Evolutionary conservation across 2,888 invertebrate genomes (phyloP).

Genomic region (Rhynchonema sp.): DNA sequence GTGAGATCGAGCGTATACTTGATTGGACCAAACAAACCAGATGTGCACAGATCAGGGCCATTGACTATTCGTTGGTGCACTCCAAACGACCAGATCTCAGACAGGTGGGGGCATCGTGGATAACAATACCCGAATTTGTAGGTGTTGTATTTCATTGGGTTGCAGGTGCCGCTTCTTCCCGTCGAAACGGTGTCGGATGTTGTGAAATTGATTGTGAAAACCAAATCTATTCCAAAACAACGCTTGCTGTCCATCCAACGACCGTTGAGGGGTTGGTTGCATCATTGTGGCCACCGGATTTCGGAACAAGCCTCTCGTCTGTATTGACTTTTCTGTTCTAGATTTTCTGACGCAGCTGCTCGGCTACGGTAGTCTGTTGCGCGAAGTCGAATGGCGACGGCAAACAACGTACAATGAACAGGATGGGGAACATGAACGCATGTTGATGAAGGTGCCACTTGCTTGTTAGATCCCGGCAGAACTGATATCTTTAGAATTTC

Average conservation of each 20-base stretch:
- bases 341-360: not conserved
- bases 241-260: not conserved
- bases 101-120: no score
- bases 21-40: not conserved
- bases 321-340: not conserved
- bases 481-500: no score
- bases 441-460: constrained; percentile 7
- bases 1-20: not conserved
- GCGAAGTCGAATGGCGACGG: constrained; percentile 13
- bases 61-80: not conserved
- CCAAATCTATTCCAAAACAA: not conserved
- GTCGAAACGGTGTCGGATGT: not conserved
- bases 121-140: no score
- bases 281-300: no score
- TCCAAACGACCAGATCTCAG: not conserved
- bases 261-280: not conserved
- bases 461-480: no score
- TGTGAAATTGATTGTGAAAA: not conserved
- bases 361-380: not conserved
- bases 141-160: no score
- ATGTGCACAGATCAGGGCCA: not conserved
- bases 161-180: not conserved
- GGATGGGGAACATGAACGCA: constrained; percentile 12
- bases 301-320: no score
- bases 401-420: constrained; percentile 9